Percentiles rank a stretch among this genome's conserved stretches.
Evolutionary conservation across 2,113 vertebrate genomes (phyloP).

Genomic region (Caracal caracal): DNA sequence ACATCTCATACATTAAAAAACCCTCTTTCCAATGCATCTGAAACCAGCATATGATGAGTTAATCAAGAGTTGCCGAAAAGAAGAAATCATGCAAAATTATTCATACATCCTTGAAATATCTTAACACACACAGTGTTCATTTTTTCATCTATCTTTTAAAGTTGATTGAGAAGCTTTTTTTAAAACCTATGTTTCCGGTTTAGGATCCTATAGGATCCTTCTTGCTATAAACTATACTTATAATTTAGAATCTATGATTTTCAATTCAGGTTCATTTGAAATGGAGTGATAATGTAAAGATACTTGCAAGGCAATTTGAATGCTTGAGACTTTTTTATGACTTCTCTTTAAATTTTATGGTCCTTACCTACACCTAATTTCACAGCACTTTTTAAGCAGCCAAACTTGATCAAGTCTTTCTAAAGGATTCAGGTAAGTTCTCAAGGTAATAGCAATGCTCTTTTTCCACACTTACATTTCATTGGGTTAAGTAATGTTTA

Average conservation of each 20-base stretch:
- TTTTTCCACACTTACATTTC: neutral
- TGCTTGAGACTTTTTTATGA: constrained; percentile 16
- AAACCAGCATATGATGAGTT: neutral
- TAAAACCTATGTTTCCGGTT: neutral
- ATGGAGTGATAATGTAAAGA: constrained; percentile 48
- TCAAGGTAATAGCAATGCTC: neutral
- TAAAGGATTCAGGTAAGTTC: neutral
- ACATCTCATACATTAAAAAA: neutral
- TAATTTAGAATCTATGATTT: constrained; percentile 30
- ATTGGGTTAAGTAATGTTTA: neutral
- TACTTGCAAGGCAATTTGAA: constrained; percentile 3
- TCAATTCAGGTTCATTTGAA: constrained; percentile 45
- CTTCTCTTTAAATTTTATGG: constrained; percentile 41
- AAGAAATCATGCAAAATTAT: neutral
- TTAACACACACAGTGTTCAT: neutral
- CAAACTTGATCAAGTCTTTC: neutral
- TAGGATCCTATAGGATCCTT: neutral
- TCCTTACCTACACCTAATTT: neutral
- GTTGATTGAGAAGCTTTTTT: neutral
- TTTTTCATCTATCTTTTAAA: constrained; percentile 35
- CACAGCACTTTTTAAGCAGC: constrained; percentile 5
- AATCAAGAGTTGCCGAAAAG: neutral
- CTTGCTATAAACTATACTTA: constrained; percentile 21
- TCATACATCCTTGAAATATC: neutral
- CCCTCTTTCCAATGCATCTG: neutral